phyloP scores from a whole-genome alignment of 2,113 vertebrate genomes.

The Panurus biarmicus region DNA sequence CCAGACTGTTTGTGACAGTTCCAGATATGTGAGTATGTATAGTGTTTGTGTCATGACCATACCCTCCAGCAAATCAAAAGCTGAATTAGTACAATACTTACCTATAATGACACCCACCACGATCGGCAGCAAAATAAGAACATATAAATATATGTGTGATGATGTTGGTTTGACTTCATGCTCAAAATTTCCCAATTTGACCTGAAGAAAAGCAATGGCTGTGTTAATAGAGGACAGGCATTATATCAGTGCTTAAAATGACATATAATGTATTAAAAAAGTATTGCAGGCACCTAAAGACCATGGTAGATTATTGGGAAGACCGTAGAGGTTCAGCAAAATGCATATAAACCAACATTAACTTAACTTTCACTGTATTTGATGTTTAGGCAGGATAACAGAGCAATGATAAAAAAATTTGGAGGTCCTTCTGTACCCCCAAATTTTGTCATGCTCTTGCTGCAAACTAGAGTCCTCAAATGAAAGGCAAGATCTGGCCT shows the following conservation, averaged over 20 bases:
- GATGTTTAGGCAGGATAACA: not conserved
- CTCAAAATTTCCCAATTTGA: slow-evolving; percentile 72
- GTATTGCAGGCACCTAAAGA: not conserved
- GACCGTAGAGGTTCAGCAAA: not conserved
- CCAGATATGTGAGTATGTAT: not conserved
- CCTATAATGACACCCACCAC: slow-evolving; percentile 74
- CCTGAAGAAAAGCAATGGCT: slow-evolving; percentile 64
- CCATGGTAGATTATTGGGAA: not conserved
- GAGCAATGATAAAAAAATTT: not conserved
- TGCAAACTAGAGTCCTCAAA: not conserved
- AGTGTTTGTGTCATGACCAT: not conserved
- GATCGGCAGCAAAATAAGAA: slow-evolving; percentile 68
- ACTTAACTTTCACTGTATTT: not conserved
- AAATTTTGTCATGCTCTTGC: not conserved
- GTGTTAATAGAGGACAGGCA: not conserved
- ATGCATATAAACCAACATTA: not conserved
- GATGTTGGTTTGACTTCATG: slow-evolving; percentile 46
- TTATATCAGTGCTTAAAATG: not conserved
- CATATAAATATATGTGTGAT: slow-evolving; percentile 52
- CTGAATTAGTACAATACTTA: slow-evolving; percentile 59
- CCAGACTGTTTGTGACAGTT: not conserved
- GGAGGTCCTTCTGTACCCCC: not conserved
- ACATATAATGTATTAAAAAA: not conserved
- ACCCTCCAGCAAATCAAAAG: not conserved
- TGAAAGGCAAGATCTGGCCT: not conserved